Conservation (phyloP, 2,888 invertebrate species). For the Brachycybe producta region DNA sequence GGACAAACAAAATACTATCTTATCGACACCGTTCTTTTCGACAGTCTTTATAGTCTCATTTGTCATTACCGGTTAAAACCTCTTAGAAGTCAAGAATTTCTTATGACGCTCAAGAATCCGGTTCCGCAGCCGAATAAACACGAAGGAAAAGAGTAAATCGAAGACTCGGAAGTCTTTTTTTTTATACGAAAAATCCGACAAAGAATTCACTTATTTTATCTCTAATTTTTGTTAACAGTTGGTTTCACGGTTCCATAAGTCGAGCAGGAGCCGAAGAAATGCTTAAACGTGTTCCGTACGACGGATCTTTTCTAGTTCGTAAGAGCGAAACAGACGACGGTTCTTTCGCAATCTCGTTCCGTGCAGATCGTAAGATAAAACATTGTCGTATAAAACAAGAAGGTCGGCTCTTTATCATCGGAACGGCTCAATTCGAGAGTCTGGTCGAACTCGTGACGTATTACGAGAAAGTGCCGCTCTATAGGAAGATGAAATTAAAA, state of each 20-base stretch:
- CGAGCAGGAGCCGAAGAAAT: conserved; percentile 77
- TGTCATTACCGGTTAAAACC: conserved; percentile 78
- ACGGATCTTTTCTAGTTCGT: conserved; percentile 89
- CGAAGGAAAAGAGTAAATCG: conserved; percentile 59
- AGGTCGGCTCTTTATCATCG: conserved; percentile 78
- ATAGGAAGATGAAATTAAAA: conserved; percentile 74
- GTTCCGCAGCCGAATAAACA: conserved; percentile 92
- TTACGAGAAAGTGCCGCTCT: conserved; percentile 80
- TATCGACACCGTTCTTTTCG: conserved; percentile 75
- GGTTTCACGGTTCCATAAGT: conserved; percentile 75
- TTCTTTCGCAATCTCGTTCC: conserved; percentile 91
- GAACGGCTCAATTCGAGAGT: conserved; percentile 86
- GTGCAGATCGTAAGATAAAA: conserved; percentile 86
- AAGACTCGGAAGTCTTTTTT: not conserved
- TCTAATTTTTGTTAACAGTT: conserved; percentile 33
- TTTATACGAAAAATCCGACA: not conserved
- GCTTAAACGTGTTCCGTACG: conserved; percentile 64
- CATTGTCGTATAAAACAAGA: conserved; percentile 91
- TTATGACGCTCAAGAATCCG: conserved; percentile 72
- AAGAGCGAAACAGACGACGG: conserved; percentile 74
- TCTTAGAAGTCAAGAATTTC: conserved; percentile 75
- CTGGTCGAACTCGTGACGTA: conserved; percentile 85
- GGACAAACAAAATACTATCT: conserved; percentile 81
- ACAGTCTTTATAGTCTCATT: conserved; percentile 80
- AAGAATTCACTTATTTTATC: not conserved